A percentile compares a stretch with the other conserved stretches of the same genome.
These are phyloP conservation scores for Nothoprocta pentlandii DNA, from an alignment of 2,113 vertebrate genomes.

Conservation along the genomic window DNA sequence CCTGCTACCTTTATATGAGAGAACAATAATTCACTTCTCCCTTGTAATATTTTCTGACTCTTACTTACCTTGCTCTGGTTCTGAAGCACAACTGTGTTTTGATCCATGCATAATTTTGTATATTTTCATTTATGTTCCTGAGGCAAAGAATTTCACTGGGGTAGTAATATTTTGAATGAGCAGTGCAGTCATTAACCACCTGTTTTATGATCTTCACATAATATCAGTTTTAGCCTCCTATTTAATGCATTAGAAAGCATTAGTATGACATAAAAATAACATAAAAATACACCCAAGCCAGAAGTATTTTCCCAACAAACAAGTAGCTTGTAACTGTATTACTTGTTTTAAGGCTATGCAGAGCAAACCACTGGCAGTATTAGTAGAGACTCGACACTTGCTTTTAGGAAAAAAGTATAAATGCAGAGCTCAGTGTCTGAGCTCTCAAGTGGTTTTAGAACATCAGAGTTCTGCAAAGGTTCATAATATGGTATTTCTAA, in stretches of 20 bases:
- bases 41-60: background rate
- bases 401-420: background rate
- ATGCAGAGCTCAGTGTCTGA: conserved; percentile 18
- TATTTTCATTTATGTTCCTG: background rate
- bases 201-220: background rate
- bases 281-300: background rate
- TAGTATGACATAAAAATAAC: background rate
- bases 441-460: conserved; percentile 5
- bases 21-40: background rate
- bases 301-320: background rate
- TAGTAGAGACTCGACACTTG: background rate
- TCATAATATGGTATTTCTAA: conserved; percentile 25
- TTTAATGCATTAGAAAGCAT: background rate
- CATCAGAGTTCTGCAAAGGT: background rate
- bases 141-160: background rate
- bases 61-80: background rate
- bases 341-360: background rate
- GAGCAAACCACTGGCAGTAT: background rate
- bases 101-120: background rate
- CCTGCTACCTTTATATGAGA: background rate
- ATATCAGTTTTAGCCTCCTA: background rate
- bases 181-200: background rate
- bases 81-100: background rate
- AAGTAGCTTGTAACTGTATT: background rate
- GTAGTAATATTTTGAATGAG: background rate